Percentiles rank a stretch among this genome's conserved stretches.
Evolutionary conservation across 2,888 invertebrate genomes (phyloP).

Genomic region (Callinectes sapidus): DNA sequence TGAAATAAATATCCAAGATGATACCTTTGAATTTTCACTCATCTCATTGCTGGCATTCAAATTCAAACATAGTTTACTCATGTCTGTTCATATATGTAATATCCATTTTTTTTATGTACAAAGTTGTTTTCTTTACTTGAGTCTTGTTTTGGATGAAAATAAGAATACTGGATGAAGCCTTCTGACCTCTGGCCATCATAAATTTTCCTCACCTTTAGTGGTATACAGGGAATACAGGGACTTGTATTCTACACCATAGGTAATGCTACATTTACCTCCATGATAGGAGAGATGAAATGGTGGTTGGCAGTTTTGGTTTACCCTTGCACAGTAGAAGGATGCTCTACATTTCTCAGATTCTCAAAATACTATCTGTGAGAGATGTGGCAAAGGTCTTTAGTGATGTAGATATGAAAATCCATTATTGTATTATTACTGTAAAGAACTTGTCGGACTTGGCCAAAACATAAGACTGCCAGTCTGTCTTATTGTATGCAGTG

Average conservation of each 20-base stretch:
- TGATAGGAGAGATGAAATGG: background rate
- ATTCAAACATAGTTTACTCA: background rate
- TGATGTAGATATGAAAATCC: background rate
- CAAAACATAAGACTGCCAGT: background rate
- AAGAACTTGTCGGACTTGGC: background rate
- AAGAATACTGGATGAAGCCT: background rate
- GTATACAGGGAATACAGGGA: background rate
- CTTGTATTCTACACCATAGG: background rate
- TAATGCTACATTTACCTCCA: background rate
- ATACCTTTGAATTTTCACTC: background rate
- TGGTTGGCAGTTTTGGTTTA: background rate
- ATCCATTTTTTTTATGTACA: background rate
- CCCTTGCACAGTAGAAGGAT: background rate
- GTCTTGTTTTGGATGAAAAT: background rate
- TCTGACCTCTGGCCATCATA: background rate
- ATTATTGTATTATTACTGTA: background rate
- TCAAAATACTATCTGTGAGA: background rate
- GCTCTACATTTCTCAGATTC: background rate
- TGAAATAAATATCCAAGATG: background rate
- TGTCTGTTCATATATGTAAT: background rate
- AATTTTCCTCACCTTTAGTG: background rate
- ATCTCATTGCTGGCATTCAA: background rate
- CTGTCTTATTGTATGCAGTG: background rate
- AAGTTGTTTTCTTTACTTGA: background rate
- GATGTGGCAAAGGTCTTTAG: background rate